Conservation (phyloP, 2,113 vertebrate species). For the Vulpes vulpes region DNA sequence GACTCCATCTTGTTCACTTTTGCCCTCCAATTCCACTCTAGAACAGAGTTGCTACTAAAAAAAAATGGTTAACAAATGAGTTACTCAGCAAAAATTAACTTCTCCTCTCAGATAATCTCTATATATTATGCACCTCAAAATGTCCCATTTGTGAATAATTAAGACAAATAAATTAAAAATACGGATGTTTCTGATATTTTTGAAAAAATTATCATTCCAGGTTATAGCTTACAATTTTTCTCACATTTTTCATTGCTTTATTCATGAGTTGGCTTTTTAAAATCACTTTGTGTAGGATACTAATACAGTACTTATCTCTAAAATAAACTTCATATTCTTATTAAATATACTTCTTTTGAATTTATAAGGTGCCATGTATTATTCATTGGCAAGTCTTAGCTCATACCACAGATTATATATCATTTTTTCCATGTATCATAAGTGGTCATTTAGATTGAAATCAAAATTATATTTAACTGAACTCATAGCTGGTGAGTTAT, state of each 20-base stretch:
- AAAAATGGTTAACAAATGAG: conserved; percentile 14
- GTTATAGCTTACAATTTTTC: conserved; percentile 68
- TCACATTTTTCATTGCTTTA: conserved; percentile 81
- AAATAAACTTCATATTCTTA: conserved; percentile 85
- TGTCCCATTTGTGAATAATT: conserved; percentile 41
- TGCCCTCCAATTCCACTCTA: background rate
- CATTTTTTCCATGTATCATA: conserved; percentile 82
- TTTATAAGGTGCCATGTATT: conserved; percentile 86
- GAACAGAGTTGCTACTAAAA: conserved; percentile 11
- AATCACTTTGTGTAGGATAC: conserved; percentile 81
- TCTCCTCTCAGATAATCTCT: conserved; percentile 49
- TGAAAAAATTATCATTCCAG: conserved; percentile 69
- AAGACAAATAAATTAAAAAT: conserved; percentile 36
- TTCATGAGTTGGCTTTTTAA: conserved; percentile 83
- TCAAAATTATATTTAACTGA: conserved; percentile 86
- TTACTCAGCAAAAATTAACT: conserved; percentile 43
- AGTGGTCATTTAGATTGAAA: conserved; percentile 86
- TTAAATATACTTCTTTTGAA: conserved; percentile 84
- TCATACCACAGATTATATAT: conserved; percentile 85
- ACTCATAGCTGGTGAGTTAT: conserved; percentile 82
- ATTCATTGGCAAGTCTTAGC: conserved; percentile 85
- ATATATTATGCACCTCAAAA: background rate
- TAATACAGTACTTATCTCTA: conserved; percentile 81
- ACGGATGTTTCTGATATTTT: conserved; percentile 67
- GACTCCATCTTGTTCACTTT: background rate